Conservation (phyloP, 2,888 invertebrate genomes). For the Erpobdella octoculata region DNA sequence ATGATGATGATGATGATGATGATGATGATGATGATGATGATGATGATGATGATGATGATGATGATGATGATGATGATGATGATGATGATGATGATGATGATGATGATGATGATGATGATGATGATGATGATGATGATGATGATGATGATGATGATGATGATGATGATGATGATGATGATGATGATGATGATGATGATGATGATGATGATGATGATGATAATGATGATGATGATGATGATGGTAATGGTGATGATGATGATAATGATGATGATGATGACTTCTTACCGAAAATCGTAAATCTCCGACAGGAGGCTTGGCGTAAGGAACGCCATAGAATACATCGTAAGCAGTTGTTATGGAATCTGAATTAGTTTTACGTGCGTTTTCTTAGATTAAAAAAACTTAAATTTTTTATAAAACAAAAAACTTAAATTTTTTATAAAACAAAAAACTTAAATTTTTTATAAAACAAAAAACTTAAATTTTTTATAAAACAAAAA, state of each 20-base stretch:
- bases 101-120: slow-evolving; percentile 10
- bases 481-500: no score
- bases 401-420: no score
- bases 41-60: slow-evolving; percentile 8
- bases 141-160: neutral
- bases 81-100: slow-evolving; percentile 5
- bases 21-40: slow-evolving; percentile 24
- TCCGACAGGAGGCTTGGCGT: slow-evolving; percentile 20
- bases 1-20: slow-evolving; percentile 23
- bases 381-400: no score
- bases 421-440: no score
- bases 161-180: slow-evolving; percentile 15
- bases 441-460: no score
- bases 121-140: slow-evolving; percentile 1
- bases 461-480: no score
- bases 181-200: slow-evolving; percentile 23
- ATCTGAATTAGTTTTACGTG: no score
- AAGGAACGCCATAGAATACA: slow-evolving; percentile 15
- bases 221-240: slow-evolving; percentile 5
- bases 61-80: neutral
- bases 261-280: neutral
- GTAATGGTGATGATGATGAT: neutral
- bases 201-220: slow-evolving; percentile 11
- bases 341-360: neutral
- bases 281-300: slow-evolving; percentile 20